Conservation (phyloP, 2,113 vertebrate species). For the Columbina picui region DNA sequence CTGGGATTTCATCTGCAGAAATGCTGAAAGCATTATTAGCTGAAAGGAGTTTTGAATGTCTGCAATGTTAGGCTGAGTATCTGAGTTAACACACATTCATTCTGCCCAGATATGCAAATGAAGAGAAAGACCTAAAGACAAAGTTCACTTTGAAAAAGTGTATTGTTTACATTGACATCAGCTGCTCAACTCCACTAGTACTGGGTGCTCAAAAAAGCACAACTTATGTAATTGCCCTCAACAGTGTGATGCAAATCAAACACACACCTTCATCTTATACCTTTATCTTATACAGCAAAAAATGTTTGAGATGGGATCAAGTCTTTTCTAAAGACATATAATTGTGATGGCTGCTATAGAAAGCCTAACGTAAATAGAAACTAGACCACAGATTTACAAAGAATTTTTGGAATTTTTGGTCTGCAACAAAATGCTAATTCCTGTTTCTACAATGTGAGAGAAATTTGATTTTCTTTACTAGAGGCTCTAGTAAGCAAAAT, state of each 20-base stretch:
- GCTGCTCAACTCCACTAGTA: background rate
- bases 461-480: background rate
- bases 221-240: background rate
- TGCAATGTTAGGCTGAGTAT: background rate
- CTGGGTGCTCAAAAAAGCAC: background rate
- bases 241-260: background rate
- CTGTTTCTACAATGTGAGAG: background rate
- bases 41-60: background rate
- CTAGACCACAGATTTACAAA: background rate
- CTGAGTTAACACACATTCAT: background rate
- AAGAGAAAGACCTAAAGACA: background rate
- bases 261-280: background rate
- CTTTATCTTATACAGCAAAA: constrained; percentile 15
- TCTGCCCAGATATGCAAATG: background rate
- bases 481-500: background rate
- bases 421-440: background rate
- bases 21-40: rapidly evolving
- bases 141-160: constrained; percentile 14
- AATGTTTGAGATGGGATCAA: constrained; percentile 12
- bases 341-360: background rate
- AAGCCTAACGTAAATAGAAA: constrained; percentile 48
- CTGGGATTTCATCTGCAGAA: background rate
- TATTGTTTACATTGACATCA: constrained; percentile 3
- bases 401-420: constrained; percentile 2
- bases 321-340: background rate